Percentiles rank a stretch among this genome's conserved stretches.
Conservation (phyloP, 2,113 vertebrate species). For the Crotalus tigris region DNA sequence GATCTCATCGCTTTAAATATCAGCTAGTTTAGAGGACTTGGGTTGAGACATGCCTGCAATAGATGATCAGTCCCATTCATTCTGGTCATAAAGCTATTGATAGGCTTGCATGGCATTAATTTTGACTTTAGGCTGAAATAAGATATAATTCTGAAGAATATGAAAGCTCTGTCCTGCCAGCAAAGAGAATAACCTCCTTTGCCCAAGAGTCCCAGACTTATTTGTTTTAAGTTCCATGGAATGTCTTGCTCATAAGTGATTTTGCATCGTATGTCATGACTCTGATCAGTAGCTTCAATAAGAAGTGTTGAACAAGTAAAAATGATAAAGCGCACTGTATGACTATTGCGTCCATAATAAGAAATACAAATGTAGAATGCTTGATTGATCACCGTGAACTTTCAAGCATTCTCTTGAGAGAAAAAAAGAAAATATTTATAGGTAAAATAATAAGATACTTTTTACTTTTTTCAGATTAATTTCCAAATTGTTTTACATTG, state of each 20-base stretch:
- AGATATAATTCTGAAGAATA: no score
- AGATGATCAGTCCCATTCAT: no score
- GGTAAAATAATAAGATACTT: not conserved
- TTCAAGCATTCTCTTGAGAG: not conserved
- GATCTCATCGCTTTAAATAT: no score
- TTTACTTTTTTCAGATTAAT: constrained; percentile 13
- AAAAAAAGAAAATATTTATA: not conserved
- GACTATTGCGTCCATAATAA: not conserved
- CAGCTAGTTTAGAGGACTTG: no score
- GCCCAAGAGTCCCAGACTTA: not conserved
- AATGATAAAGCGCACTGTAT: not conserved
- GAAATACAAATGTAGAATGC: not conserved
- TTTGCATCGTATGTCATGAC: not conserved
- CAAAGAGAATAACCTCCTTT: not conserved
- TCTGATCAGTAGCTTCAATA: not conserved
- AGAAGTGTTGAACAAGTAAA: not conserved
- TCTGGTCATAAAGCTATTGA: no score
- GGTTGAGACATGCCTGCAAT: no score
- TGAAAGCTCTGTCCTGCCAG: no score
- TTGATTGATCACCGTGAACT: not conserved
- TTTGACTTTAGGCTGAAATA: not conserved
- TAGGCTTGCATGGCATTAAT: not conserved
- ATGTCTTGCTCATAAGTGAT: not conserved
- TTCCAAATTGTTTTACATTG: not conserved
- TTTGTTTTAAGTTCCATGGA: not conserved